Percentiles rank a stretch among this genome's conserved stretches.
phyloP scores from a whole-genome alignment of 2,888 invertebrate genomes.

The Strigamia maritima region DNA sequence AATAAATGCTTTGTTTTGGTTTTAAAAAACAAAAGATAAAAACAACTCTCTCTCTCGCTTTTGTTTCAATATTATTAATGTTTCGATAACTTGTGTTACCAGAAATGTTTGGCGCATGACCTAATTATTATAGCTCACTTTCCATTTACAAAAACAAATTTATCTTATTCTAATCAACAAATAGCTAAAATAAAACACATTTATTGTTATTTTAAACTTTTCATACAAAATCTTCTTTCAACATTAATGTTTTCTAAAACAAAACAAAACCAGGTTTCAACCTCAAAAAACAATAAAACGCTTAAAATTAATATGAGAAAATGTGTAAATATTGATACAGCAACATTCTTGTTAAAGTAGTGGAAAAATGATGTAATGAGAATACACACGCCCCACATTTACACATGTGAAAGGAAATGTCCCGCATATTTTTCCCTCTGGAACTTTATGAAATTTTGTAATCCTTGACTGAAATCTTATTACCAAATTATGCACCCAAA shows the following conservation, averaged over 20 bases:
- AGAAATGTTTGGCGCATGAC: not conserved
- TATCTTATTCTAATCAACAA: not conserved
- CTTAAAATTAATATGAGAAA: not conserved
- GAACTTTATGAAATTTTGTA: not conserved
- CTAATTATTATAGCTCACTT: not conserved
- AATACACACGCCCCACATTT: slow-evolving; percentile 29
- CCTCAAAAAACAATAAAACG: not conserved
- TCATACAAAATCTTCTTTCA: not conserved
- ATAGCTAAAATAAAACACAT: not conserved
- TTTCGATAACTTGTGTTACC: not conserved
- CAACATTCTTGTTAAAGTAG: not conserved
- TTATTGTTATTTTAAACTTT: not conserved
- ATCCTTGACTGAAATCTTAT: slow-evolving; percentile 15
- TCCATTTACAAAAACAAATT: not conserved
- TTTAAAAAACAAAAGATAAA: not conserved
- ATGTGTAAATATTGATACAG: not conserved
- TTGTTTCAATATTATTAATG: not conserved
- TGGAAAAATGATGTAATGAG: slow-evolving; percentile 26
- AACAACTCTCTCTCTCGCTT: not conserved
- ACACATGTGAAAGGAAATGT: slow-evolving; percentile 28
- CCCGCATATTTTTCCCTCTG: slow-evolving; percentile 2
- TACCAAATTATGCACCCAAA: not conserved
- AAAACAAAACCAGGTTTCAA: slow-evolving; percentile 5
- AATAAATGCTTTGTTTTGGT: not conserved
- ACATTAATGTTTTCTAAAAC: too few species aligned